These are phyloP conservation scores for Stenichneumon culpator DNA, from an alignment of 2,888 invertebrate species.

Conservation along the genomic window DNA sequence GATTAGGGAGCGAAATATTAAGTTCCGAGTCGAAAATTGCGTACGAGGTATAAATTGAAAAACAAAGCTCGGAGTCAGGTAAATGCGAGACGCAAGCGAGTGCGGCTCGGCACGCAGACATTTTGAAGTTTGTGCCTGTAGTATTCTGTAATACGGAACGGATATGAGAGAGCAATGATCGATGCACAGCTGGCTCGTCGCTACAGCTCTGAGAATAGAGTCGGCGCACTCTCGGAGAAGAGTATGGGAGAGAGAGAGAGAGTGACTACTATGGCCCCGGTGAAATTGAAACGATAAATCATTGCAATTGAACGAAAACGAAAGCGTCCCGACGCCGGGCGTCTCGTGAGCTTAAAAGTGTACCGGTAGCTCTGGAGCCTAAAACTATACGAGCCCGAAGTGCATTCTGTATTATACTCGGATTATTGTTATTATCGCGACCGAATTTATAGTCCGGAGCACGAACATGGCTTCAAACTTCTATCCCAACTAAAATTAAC, in stretches of 20 bases:
- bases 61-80: conserved; percentile 1
- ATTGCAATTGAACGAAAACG: conserved; percentile 61
- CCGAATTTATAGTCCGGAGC: not conserved
- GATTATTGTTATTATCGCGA: not conserved
- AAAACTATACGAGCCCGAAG: not conserved
- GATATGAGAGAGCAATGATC: conserved; percentile 58
- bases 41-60: not conserved
- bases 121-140: not conserved
- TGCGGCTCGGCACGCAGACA: not conserved
- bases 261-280: conserved; percentile 15
- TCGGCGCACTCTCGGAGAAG: conserved; percentile 18
- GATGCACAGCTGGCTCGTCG: conserved; percentile 60
- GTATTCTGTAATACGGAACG: conserved; percentile 20
- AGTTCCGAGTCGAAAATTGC: not conserved
- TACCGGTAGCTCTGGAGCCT: conserved; percentile 5
- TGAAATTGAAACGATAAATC: conserved; percentile 60
- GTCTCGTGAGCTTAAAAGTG: not conserved
- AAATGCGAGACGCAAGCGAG: not conserved
- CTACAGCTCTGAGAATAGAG: conserved; percentile 60
- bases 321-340: conserved; percentile 39
- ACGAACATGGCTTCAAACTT: not conserved
- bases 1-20: not conserved
- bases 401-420: not conserved
- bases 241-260: not conserved
- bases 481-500: not conserved